Evolutionary conservation across 2,797 vertebrate species (phyloP), one percentile per base, ranked within the genome.

Genomic region (Hoplostethus atlanticus): DNA sequence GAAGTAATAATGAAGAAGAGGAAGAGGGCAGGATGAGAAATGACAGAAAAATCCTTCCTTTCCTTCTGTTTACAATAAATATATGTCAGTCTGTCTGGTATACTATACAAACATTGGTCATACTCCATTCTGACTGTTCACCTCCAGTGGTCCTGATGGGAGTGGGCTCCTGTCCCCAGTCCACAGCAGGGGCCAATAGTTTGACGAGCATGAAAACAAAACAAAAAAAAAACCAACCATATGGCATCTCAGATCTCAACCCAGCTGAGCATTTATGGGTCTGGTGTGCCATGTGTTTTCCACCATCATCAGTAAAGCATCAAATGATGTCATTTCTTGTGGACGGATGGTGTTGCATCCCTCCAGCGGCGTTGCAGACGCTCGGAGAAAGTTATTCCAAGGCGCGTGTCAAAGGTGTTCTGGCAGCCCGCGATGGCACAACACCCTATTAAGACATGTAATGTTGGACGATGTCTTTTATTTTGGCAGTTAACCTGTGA

Each of bases 391-490:
- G 28, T 28, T 15, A 42, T 28, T 60, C 10, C n/a, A 44, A 16
- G 11, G n/a, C 16, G 42, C 52, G 64, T 40, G 44, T 4, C 71
- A 44, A 74, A 74, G 48, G 79, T 84, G 85, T 87, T 81, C 52
- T 80, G 81, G 81, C 83, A 11, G 60, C 16, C 63, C 62, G 13
- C 56, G 16, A 47, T 15, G 12, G 61, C 15, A 36, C 58, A 75
- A 55, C 82, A 83, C 77, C 68, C 36, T 52, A 54, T 81, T 73
- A 87, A 74, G 36, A 59, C 66, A 17, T 56, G 16, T 38, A 25
- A 58, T 28, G 15, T 40, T 30, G 44, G 30, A 65, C 50, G 21
- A 21, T 1, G 2, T 59, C 55, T 77, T 70, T 6, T 58, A 52
- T 47, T 69, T 69, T 77, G 62, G 55, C 68, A 68, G 6, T 40